These are phyloP conservation scores for Limnothrissa miodon DNA, from an alignment of 2,113 vertebrate genomes.

Conservation along the genomic window DNA sequence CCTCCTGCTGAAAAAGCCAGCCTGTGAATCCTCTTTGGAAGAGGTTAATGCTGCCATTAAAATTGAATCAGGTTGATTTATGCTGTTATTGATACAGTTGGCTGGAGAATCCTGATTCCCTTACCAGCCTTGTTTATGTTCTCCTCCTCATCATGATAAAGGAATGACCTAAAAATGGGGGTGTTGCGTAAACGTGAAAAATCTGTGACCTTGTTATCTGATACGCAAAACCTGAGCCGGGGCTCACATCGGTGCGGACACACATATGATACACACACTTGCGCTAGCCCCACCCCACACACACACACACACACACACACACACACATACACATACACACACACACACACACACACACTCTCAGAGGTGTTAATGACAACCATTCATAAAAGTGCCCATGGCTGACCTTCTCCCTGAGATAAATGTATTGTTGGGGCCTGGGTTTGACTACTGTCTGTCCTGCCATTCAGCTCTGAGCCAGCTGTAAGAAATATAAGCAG, in stretches of 20 bases:
- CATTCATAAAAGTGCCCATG: conserved; percentile 9
- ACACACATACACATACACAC: conserved; percentile 23
- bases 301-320: conserved; percentile 12
- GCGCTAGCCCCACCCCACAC: too few relatives aligned
- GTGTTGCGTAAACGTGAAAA: conserved; percentile 31
- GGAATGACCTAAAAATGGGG: conserved; percentile 36
- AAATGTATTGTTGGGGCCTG: conserved; percentile 42
- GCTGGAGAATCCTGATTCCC: conserved; percentile 61
- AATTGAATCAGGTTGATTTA: conserved; percentile 66
- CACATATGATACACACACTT: conserved; percentile 14
- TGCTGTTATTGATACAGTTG: conserved; percentile 58
- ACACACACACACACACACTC: conserved; percentile 25
- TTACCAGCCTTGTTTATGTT: conserved; percentile 51
- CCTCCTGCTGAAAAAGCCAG: conserved; percentile 8
- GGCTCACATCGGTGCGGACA: background rate
- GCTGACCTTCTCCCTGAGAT: conserved; percentile 30
- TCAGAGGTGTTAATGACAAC: conserved; percentile 38
- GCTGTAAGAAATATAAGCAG: conserved; percentile 59
- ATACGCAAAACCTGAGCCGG: conserved; percentile 29
- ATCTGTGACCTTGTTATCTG: conserved; percentile 28
- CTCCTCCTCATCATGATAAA: conserved; percentile 51
- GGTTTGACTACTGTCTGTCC: conserved; percentile 51
- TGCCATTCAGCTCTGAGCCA: conserved; percentile 47
- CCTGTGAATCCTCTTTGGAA: conserved; percentile 8
- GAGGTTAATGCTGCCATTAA: conserved; percentile 47